Percentiles rank a stretch among this genome's conserved stretches.
phyloP scores from a whole-genome alignment of 64 coral and sea anemone species.

The Catalaphyllia jardinei region DNA sequence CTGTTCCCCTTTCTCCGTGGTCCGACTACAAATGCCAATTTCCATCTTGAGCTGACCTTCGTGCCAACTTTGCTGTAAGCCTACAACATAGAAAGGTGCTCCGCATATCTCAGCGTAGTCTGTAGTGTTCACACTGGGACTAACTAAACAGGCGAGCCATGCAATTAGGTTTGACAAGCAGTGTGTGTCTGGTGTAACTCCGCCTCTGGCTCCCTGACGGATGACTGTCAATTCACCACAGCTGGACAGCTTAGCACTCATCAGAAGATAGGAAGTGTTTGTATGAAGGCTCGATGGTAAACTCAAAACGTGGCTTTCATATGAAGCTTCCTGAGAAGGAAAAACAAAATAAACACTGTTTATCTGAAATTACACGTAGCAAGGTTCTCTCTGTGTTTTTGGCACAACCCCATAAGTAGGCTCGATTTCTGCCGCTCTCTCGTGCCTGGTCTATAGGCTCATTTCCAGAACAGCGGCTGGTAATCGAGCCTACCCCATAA shows the following conservation, averaged over 20 bases:
- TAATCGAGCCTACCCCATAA: too few species aligned
- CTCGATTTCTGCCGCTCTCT: too few species aligned
- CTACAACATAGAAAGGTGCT: constrained; percentile 81
- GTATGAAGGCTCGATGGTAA: constrained; percentile 43
- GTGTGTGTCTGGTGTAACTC: constrained; percentile 55
- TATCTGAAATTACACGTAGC: background rate
- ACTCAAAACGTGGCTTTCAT: constrained; percentile 43
- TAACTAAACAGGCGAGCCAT: constrained; percentile 71
- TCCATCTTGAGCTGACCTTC: constrained; percentile 80
- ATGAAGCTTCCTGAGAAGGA: constrained; percentile 78
- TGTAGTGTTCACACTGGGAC: constrained; percentile 12
- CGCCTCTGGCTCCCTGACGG: constrained; percentile 40
- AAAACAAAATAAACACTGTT: background rate
- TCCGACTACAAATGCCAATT: constrained; percentile 65
- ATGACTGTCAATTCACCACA: constrained; percentile 65
- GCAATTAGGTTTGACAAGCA: constrained; percentile 64
- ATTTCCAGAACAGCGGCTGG: too few species aligned
- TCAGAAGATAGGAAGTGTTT: constrained; percentile 48
- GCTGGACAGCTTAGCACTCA: constrained; percentile 54
- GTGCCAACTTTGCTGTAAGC: constrained; percentile 86
- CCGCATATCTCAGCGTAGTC: constrained; percentile 61
- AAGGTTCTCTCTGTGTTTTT: too few species aligned
- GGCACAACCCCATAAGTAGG: too few species aligned
- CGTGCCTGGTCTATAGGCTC: too few species aligned
- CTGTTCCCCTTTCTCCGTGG: background rate